Percentiles rank a stretch among this genome's conserved stretches.
Conservation (phyloP, 2,113 vertebrate species). For the Callorhinus ursinus region DNA sequence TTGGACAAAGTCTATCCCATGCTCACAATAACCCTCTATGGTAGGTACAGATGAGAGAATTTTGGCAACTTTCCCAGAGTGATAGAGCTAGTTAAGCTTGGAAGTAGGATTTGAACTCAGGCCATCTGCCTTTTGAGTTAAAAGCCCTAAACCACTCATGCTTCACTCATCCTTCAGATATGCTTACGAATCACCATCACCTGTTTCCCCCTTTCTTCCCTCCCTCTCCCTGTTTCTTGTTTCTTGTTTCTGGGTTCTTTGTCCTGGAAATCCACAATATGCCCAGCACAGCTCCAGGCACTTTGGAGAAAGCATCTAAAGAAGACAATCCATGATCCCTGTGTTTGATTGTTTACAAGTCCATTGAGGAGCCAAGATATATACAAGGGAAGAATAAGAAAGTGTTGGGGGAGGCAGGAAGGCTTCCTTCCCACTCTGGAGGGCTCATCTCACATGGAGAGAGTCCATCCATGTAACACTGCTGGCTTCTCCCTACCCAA, state of each 20-base stretch:
- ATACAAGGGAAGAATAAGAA: not conserved
- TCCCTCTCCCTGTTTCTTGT: not conserved
- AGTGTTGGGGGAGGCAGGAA: no score
- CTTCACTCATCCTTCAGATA: not conserved
- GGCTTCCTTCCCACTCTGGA: not conserved
- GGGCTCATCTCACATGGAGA: not conserved
- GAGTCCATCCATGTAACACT: fast-evolving
- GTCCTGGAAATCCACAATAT: not conserved
- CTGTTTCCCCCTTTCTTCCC: no score
- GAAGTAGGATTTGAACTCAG: not conserved
- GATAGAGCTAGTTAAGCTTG: not conserved
- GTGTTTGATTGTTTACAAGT: not conserved
- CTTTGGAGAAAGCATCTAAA: not conserved
- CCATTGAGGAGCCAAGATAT: not conserved
- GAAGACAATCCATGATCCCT: not conserved
- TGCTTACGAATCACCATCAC: not conserved
- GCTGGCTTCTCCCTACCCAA: no score
- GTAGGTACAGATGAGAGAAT: not conserved
- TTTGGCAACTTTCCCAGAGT: not conserved
- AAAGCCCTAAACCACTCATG: not conserved
- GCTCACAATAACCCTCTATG: not conserved
- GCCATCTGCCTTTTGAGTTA: not conserved
- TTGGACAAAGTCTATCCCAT: not conserved
- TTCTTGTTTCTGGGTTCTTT: not conserved
- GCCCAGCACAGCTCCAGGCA: not conserved